Evolutionary conservation across 2,888 invertebrate genomes (phyloP).

Genomic region (Diarsia rubi): DNA sequence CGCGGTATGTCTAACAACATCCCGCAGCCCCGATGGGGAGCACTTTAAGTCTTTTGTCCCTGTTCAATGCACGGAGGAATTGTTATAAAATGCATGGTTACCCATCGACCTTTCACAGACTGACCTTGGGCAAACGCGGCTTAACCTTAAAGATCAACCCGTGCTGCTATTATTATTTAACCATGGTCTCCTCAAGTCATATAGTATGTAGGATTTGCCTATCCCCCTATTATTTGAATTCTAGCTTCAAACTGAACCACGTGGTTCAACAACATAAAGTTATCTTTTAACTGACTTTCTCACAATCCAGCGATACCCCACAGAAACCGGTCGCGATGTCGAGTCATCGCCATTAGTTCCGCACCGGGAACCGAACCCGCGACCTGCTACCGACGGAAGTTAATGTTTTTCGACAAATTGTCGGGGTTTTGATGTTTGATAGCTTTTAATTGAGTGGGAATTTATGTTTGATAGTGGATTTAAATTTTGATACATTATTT

Average conservation of each 20-base stretch:
- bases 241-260: neutral
- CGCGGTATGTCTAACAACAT: too few species aligned
- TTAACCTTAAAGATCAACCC: too few species aligned
- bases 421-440: constrained; percentile 53
- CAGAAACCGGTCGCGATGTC: constrained; percentile 70
- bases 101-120: too few species aligned
- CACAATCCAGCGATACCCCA: constrained; percentile 56
- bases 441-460: constrained; percentile 58
- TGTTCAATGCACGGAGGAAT: too few species aligned
- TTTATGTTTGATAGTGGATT: constrained; percentile 3
- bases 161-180: too few species aligned
- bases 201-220: too few species aligned
- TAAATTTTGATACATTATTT: neutral
- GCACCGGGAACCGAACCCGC: constrained; percentile 78
- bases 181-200: too few species aligned
- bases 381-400: constrained; percentile 74
- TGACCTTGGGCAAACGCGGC: too few species aligned
- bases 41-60: too few species aligned
- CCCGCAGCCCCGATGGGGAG: too few species aligned
- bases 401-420: constrained; percentile 61
- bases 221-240: too few species aligned
- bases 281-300: constrained; percentile 44
- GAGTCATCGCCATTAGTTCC: constrained; percentile 83
- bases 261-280: constrained; percentile 9
- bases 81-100: too few species aligned